phyloP scores from a whole-genome alignment of 2,888 invertebrate species.

The Allacma fusca region DNA sequence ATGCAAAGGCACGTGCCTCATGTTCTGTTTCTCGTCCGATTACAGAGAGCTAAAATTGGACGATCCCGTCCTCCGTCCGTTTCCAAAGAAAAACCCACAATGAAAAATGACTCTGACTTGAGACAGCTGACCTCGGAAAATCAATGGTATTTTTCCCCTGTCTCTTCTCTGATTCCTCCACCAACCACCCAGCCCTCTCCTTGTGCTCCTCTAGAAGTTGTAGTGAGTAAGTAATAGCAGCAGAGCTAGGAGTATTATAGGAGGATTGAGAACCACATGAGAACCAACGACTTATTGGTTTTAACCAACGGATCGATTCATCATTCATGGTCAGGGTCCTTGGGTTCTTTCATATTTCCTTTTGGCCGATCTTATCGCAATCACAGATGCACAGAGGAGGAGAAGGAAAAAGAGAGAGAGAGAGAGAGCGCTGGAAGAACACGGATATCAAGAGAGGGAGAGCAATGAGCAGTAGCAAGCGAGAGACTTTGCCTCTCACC shows the following conservation, averaged over 20 bases:
- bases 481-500: conserved; percentile 10
- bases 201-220: not conserved
- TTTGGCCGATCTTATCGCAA: conserved; percentile 31
- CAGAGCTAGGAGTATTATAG: too few relatives aligned
- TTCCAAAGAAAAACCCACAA: not conserved
- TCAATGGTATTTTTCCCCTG: conserved; percentile 30
- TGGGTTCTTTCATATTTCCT: conserved; percentile 38
- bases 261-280: not conserved
- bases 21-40: conserved; percentile 24
- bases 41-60: not conserved
- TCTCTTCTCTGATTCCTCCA: conserved; percentile 2
- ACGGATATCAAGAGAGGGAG: not conserved
- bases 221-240: not conserved
- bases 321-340: conserved; percentile 40
- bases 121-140: conserved; percentile 34
- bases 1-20: conserved; percentile 24
- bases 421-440: not conserved
- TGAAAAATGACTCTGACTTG: conserved; percentile 34
- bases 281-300: conserved; percentile 18
- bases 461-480: conserved; percentile 2
- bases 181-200: not conserved
- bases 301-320: conserved; percentile 28
- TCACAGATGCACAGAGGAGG: conserved; percentile 33
- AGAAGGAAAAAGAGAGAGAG: not conserved
- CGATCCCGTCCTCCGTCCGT: not conserved